Evolutionary conservation across 2,113 vertebrate genomes (phyloP).

Genomic region (Craseonycteris thonglongyai): DNA sequence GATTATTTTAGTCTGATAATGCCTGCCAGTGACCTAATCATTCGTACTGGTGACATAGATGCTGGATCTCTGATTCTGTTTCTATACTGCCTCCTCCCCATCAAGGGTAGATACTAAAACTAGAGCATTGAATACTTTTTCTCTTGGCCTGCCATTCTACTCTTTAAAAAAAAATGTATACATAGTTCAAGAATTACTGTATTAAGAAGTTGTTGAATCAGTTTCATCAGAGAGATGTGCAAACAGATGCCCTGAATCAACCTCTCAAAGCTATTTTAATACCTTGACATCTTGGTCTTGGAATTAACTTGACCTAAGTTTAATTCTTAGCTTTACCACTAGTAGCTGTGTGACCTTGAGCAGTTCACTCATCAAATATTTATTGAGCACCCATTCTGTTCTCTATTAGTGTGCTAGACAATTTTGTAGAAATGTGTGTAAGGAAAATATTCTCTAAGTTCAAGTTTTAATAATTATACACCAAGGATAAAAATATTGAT

Average conservation of each 20-base stretch:
- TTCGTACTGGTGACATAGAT: not conserved
- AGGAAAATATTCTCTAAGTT: not conserved
- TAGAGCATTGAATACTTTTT: not conserved
- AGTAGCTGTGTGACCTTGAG: slow-evolving; percentile 25
- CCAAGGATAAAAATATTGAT: not conserved
- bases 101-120: slow-evolving; percentile 2
- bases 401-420: not conserved
- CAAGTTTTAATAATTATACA: not conserved
- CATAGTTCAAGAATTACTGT: slow-evolving; percentile 29
- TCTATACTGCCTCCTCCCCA: not conserved
- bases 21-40: not conserved
- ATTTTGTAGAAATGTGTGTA: not conserved
- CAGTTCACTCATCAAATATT: slow-evolving; percentile 21
- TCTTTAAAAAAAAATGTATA: not conserved
- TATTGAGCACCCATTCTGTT: not conserved
- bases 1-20: not conserved
- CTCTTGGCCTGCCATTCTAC: not conserved
- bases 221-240: slow-evolving; percentile 22
- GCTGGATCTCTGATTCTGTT: not conserved
- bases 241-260: slow-evolving; percentile 37
- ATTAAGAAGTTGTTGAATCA: slow-evolving; percentile 42
- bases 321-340: slow-evolving; percentile 14
- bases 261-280: not conserved
- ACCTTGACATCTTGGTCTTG: slow-evolving; percentile 24
- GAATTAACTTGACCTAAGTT: slow-evolving; percentile 27